These are phyloP conservation scores for Pterocles burchelli DNA, from an alignment of 2,113 vertebrate genomes.

Conservation along the genomic window DNA sequence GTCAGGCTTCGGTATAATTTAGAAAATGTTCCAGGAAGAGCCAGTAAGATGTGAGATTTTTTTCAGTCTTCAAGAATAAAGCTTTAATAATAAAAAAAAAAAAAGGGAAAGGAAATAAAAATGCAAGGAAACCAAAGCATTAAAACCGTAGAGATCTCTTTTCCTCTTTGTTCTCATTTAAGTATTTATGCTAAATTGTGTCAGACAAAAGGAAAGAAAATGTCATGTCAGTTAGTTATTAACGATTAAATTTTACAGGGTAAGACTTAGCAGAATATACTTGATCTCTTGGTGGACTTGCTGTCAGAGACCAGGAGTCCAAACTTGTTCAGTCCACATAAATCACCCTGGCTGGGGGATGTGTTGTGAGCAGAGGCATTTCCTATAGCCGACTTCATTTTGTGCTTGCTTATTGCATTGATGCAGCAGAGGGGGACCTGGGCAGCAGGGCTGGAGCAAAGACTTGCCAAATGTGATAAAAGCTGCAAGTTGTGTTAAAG, in stretches of 20 bases:
- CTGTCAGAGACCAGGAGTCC: background rate
- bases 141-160: background rate
- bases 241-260: background rate
- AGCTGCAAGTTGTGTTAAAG: background rate
- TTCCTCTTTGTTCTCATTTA: background rate
- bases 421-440: rapidly evolving
- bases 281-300: background rate
- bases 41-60: background rate
- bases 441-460: background rate
- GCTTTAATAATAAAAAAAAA: background rate
- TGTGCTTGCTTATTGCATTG: rapidly evolving
- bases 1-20: background rate
- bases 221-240: background rate
- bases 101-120: background rate
- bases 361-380: background rate
- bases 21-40: background rate
- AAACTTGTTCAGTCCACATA: background rate
- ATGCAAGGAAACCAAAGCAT: background rate
- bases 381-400: background rate
- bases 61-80: background rate
- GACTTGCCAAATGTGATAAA: background rate
- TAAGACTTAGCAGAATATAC: background rate
- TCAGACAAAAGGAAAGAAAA: background rate
- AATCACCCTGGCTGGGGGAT: background rate
- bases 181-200: background rate